These are phyloP conservation scores for Drosophila eugracilis DNA, from an alignment of 1,140 invertebrate genomes.

Conservation along the genomic window DNA sequence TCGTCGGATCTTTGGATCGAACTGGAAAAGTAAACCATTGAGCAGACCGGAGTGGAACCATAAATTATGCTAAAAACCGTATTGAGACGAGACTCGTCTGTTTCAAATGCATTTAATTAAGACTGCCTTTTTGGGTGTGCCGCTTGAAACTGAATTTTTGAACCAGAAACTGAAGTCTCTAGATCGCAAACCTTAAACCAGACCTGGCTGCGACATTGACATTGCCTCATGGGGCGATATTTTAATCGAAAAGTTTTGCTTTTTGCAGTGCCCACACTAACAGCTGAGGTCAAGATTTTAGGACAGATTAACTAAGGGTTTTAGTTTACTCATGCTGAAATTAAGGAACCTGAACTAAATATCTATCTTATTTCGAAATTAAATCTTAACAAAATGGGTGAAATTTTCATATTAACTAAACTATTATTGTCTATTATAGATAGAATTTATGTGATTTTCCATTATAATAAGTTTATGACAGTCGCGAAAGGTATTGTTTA, in stretches of 20 bases:
- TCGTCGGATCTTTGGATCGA: constrained; percentile 10
- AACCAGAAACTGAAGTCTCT: constrained; percentile 13
- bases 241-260: constrained; percentile 45
- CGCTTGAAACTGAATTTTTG: constrained; percentile 25
- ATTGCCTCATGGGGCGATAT: constrained; percentile 58
- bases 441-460: too few species aligned
- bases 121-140: constrained; percentile 67
- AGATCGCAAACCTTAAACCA: constrained; percentile 1
- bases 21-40: constrained; percentile 56
- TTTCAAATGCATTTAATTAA: constrained; percentile 72
- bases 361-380: too few species aligned
- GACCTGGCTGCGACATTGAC: constrained; percentile 50
- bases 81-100: constrained; percentile 35
- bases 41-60: constrained; percentile 49
- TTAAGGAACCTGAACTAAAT: too few species aligned
- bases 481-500: too few species aligned
- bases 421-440: too few species aligned
- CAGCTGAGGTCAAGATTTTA: constrained; percentile 2
- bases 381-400: too few species aligned
- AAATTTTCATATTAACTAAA: too few species aligned
- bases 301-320: too few species aligned
- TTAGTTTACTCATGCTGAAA: too few species aligned
- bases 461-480: too few species aligned
- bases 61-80: constrained; percentile 83
- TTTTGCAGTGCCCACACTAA: constrained; percentile 29